Evolutionary conservation across 2,888 invertebrate genomes (phyloP).

Genomic region (Poecilobothrus nobilitatus): DNA sequence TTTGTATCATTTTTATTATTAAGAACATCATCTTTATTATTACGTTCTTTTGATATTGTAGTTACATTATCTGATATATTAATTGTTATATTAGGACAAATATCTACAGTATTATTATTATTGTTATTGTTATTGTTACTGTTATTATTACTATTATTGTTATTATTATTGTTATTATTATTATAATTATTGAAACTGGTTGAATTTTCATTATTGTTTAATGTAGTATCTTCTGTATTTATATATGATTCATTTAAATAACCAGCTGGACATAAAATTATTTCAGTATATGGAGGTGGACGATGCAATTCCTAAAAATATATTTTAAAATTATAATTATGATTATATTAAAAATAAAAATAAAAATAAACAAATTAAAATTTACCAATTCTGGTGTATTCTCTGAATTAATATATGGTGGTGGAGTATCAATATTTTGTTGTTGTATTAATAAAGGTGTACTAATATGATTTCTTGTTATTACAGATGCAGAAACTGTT

Average conservation of each 20-base stretch:
- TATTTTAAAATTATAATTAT: background rate
- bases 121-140: background rate
- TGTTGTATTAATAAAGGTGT: background rate
- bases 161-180: background rate
- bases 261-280: constrained; percentile 19
- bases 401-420: constrained; percentile 23
- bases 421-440: constrained; percentile 23
- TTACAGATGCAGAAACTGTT: background rate
- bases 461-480: background rate
- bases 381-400: constrained; percentile 18
- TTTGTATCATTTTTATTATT: background rate
- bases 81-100: background rate
- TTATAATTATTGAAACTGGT: background rate
- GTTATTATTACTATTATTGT: background rate
- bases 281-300: constrained; percentile 26
- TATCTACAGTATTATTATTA: background rate
- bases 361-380: background rate
- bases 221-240: constrained; percentile 11
- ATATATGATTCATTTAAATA: constrained; percentile 20
- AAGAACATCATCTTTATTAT: background rate
- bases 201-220: background rate
- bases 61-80: background rate
- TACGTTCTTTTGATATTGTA: background rate
- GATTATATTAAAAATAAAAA: background rate
- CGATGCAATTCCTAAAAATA: constrained; percentile 20